Base-by-base conservation (phyloP, 1,140 invertebrate genomes). In the Rhyzopertha dominica region DNA sequence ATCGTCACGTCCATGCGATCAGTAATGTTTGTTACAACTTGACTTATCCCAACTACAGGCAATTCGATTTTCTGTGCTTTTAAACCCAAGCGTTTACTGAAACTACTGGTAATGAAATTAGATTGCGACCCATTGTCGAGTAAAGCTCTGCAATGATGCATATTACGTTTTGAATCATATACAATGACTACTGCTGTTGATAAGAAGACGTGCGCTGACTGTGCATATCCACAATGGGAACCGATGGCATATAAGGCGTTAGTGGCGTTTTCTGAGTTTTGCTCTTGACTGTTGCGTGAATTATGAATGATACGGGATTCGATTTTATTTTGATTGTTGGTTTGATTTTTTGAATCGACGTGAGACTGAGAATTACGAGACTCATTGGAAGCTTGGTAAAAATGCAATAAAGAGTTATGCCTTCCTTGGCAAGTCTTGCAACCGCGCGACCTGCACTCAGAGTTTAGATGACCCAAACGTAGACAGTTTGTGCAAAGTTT, bases 401-500 rank as follows among this genome's bases (percentile, higher is more conserved):
- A 20, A 29, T 41, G 4, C 22, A 7, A 41, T 10, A 3, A 5
- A 4, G 38, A 28, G 10, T 12, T 26, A 18, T 29, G 23, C 9
- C 12, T 2, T 41, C 2, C 14, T 10, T 12, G 12, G 12, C 9
- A 30, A 18, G 4, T 47, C n/a, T n/a, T n/a, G n/a, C n/a, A n/a
- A 45, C n/a, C n/a, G n/a, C n/a, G n/a, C n/a, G n/a, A n/a, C n/a
- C n/a, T n/a, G n/a, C 46, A 46, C 1, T 48, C 40, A 12, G 16
- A 16, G n/a, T 10, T 9, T 18, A 10, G 10, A 18, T 46, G 46
- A 22, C 40, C 40, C 5, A 5, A 18, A 3, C 46, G 2, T 35
- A 48, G 17, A 46, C 41, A 48, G 17, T 48, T 48, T 32, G 23
- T 30, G 13, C 46, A 46, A 29, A 46, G 30, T 5, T 43, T 43